These are phyloP conservation scores for Ormyrus pomaceus DNA, from an alignment of 2,888 invertebrate genomes.

Conservation along the genomic window DNA sequence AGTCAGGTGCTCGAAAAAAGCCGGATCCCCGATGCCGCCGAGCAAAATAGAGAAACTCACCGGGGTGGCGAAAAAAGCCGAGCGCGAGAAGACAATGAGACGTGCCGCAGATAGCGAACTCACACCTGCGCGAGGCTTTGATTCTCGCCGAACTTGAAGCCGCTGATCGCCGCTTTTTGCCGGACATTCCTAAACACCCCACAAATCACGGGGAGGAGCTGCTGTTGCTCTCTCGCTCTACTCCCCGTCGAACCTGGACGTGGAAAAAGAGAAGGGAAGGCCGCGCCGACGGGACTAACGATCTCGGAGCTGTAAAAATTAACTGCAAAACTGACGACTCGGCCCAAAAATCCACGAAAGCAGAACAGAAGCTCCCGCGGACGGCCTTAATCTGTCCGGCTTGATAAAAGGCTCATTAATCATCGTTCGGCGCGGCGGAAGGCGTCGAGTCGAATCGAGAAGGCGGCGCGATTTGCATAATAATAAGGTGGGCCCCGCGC, in stretches of 20 bases:
- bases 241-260: neutral
- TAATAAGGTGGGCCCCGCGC: conserved; percentile 36
- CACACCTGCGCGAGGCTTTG: conserved; percentile 65
- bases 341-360: too few species aligned
- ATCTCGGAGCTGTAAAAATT: too few species aligned
- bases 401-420: conserved; percentile 9
- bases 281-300: too few species aligned
- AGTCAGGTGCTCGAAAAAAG: conserved; percentile 16
- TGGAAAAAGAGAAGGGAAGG: neutral
- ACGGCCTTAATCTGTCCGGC: too few species aligned
- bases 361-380: too few species aligned
- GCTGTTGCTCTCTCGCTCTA: conserved; percentile 6
- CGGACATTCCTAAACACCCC: conserved; percentile 25
- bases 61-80: neutral
- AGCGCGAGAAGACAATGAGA: conserved; percentile 52
- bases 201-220: conserved; percentile 32
- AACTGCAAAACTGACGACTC: too few species aligned
- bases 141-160: conserved; percentile 32
- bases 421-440: conserved; percentile 5
- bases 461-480: conserved; percentile 37
- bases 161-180: conserved; percentile 40
- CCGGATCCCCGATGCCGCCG: conserved; percentile 53
- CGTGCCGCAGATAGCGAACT: conserved; percentile 69
- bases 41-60: conserved; percentile 57
- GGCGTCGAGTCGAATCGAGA: conserved; percentile 27